A percentile compares a stretch with the other conserved stretches of the same genome.
Evolutionary conservation across 1,140 invertebrate genomes (phyloP).

Genomic region (Drosophila lowei): DNA sequence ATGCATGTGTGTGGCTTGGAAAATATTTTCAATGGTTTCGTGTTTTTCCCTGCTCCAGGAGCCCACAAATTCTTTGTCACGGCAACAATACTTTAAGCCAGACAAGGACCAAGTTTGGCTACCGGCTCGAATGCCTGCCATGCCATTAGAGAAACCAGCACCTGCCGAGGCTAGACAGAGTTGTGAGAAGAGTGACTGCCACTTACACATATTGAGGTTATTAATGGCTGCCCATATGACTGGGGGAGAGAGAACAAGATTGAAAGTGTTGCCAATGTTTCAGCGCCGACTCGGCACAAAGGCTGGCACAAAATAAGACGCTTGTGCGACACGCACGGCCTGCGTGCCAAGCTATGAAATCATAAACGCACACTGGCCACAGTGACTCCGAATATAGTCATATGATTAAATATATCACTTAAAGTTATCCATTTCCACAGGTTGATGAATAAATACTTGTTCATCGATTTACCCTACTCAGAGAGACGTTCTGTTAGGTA

Average conservation of each 20-base stretch:
- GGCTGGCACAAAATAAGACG: slow-evolving; percentile 41
- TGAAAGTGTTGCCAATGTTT: slow-evolving; percentile 58
- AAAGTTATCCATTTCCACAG: no score
- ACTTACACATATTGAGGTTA: slow-evolving; percentile 75
- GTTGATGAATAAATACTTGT: no score
- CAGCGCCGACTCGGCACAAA: slow-evolving; percentile 2
- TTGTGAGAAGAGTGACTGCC: slow-evolving; percentile 25
- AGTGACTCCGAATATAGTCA: slow-evolving; percentile 15
- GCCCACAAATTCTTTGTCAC: slow-evolving; percentile 68
- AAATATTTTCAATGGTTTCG: slow-evolving; percentile 58
- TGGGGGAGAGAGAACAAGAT: slow-evolving; percentile 4
- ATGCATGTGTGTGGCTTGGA: slow-evolving; percentile 37
- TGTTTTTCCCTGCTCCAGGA: slow-evolving; percentile 33
- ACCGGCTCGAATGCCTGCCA: slow-evolving; percentile 25
- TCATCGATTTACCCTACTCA: no score
- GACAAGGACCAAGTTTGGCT: slow-evolving; percentile 25
- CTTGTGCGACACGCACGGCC: slow-evolving; percentile 55
- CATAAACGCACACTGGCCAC: slow-evolving; percentile 38
- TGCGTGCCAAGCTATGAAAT: slow-evolving; percentile 48
- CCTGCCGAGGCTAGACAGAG: slow-evolving; percentile 33
- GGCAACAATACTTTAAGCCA: slow-evolving; percentile 58
- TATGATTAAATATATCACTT: no score
- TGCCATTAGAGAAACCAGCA: slow-evolving; percentile 40
- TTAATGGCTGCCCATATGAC: slow-evolving; percentile 58
- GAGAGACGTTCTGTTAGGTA: no score